phyloP scores from a whole-genome alignment of 92 coral and sea anemone genomes.

The Porites rus region DNA sequence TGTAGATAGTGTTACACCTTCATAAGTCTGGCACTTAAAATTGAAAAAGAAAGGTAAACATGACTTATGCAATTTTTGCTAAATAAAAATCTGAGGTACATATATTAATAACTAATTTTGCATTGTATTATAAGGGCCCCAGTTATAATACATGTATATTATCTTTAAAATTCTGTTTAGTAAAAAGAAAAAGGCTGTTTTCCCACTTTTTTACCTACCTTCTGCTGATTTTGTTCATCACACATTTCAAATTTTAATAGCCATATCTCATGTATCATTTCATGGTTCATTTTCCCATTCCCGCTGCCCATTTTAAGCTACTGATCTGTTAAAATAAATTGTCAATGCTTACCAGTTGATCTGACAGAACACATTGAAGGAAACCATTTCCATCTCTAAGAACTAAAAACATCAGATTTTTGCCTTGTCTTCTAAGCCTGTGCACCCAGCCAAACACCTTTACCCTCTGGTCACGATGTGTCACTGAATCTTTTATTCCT shows the following conservation, averaged over 20 bases:
- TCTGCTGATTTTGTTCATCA: no score
- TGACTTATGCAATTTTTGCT: neutral
- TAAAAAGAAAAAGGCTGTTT: no score
- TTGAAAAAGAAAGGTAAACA: neutral
- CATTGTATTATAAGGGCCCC: no score
- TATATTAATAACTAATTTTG: no score
- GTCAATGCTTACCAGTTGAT: conserved; percentile 75
- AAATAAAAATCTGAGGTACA: no score
- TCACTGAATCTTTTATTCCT: conserved; percentile 78
- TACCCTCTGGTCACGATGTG: conserved; percentile 88
- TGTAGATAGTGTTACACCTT: conserved; percentile 85
- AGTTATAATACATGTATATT: no score
- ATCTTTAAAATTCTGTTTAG: neutral
- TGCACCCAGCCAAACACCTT: conserved; percentile 95
- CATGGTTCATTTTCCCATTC: no score
- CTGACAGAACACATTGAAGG: conserved; percentile 94
- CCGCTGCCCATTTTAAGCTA: no score
- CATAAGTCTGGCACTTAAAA: conserved; percentile 93
- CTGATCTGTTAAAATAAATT: no score
- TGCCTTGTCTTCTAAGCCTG: conserved; percentile 93
- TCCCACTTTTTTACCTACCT: no score
- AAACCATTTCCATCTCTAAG: conserved; percentile 99
- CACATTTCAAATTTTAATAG: no score
- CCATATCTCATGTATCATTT: no score
- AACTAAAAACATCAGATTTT: conserved; percentile 91